Percentiles rank a stretch among this genome's conserved stretches.
Conservation (phyloP, 2,888 invertebrate species). For the Meghimatium bilineatum region DNA sequence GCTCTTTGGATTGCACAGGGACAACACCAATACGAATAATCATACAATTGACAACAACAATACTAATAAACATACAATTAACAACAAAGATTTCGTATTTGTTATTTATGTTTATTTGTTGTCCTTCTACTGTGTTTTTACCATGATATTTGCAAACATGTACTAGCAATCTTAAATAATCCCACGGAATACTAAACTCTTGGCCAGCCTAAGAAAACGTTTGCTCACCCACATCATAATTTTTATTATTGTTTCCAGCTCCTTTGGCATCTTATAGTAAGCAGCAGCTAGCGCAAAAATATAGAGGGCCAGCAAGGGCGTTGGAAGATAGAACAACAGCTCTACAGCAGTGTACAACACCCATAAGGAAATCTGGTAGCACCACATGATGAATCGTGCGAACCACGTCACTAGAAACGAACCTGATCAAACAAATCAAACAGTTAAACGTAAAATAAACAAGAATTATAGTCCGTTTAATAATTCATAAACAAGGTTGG, state of each 20-base stretch:
- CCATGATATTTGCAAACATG: too few species aligned
- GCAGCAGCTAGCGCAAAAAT: background rate
- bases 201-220: background rate
- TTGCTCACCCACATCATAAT: background rate
- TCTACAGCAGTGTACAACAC: slow-evolving; percentile 1
- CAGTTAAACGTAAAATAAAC: too few species aligned
- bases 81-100: too few species aligned
- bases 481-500: too few species aligned
- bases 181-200: background rate
- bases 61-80: too few species aligned
- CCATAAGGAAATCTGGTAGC: slow-evolving; percentile 6
- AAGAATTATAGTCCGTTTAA: too few species aligned
- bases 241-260: background rate
- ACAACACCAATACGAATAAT: too few species aligned
- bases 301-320: background rate
- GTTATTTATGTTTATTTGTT: too few species aligned
- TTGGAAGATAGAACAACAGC: slow-evolving; percentile 13
- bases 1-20: too few species aligned
- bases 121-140: too few species aligned
- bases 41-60: too few species aligned
- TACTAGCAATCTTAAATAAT: too few species aligned
- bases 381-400: background rate
- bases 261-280: slow-evolving; percentile 15
- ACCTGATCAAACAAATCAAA: background rate
- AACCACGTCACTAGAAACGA: background rate